A percentile compares a stretch with the other conserved stretches of the same genome.
Conservation (phyloP, 2,113 vertebrate genomes). For the Eolophus roseicapilla region DNA sequence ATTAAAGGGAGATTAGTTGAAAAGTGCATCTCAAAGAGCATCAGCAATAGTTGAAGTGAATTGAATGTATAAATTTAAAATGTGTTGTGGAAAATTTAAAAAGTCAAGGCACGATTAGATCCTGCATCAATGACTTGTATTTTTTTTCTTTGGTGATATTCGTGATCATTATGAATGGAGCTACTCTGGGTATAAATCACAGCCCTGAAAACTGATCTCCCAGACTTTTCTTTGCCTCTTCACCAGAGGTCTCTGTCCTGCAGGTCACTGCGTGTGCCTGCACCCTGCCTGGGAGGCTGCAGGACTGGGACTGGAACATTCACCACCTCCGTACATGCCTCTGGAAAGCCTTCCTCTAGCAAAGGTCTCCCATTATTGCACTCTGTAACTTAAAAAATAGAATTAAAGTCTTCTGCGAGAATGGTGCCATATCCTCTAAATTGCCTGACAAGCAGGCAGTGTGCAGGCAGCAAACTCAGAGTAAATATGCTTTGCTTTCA, state of each 20-base stretch:
- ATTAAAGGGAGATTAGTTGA: not conserved
- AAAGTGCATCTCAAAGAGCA: not conserved
- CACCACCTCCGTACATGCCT: not conserved
- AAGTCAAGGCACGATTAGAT: not conserved
- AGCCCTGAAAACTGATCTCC: not conserved
- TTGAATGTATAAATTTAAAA: not conserved
- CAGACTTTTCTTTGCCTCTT: not conserved
- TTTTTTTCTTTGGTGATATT: not conserved
- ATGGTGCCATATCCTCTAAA: not conserved
- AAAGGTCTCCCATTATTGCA: not conserved
- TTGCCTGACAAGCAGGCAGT: not conserved
- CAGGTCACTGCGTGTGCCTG: not conserved
- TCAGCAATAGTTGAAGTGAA: not conserved
- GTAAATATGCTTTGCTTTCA: not conserved
- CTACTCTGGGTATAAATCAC: not conserved
- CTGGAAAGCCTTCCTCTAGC: slow-evolving; percentile 35
- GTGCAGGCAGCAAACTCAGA: not conserved
- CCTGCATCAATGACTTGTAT: not conserved
- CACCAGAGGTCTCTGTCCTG: not conserved
- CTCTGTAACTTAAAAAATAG: not conserved
- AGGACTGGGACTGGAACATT: not conserved
- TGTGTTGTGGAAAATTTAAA: not conserved
- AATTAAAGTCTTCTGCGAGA: not conserved
- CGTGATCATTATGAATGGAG: accelerated
- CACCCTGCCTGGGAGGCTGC: not conserved